Conservation (phyloP, 1,140 invertebrate species). For the Platyscapa corneri region DNA sequence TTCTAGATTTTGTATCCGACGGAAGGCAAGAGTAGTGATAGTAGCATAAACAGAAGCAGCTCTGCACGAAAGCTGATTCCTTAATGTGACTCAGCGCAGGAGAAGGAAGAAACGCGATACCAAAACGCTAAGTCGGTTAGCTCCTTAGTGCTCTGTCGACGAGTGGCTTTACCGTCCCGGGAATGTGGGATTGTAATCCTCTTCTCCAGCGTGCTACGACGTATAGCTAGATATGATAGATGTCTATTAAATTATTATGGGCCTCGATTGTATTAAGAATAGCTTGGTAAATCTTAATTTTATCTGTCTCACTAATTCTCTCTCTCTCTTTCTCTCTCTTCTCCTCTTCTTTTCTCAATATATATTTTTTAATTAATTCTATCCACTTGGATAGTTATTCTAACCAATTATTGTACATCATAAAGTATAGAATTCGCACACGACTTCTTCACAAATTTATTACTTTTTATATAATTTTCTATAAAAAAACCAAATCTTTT, state of each 20-base stretch:
- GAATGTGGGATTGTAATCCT: constrained; percentile 46
- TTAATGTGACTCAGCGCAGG: constrained; percentile 28
- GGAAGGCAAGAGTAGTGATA: not conserved
- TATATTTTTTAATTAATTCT: too few relatives aligned
- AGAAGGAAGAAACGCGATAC: constrained; percentile 48
- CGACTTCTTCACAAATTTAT: too few relatives aligned
- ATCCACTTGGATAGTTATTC: too few relatives aligned
- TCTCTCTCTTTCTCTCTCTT: constrained; percentile 14
- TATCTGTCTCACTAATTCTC: too few relatives aligned
- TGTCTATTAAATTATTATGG: constrained; percentile 45
- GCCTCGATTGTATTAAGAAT: constrained; percentile 42
- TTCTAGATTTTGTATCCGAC: constrained; percentile 19
- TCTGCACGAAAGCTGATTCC: constrained; percentile 48
- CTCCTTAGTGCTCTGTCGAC: constrained; percentile 39
- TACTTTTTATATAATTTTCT: too few relatives aligned
- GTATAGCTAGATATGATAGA: not conserved
- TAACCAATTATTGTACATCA: too few relatives aligned
- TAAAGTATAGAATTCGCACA: too few relatives aligned
- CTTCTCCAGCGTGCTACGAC: not conserved
- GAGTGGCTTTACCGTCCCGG: not conserved
- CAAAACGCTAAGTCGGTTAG: constrained; percentile 48
- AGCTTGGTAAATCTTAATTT: constrained; percentile 27
- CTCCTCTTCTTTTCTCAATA: not conserved
- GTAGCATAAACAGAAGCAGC: not conserved
- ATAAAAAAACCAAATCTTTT: too few relatives aligned